Percentiles rank a stretch among this genome's conserved stretches.
These are phyloP conservation scores for Elachura formosa DNA, from an alignment of 2,113 vertebrate genomes.

Conservation along the genomic window DNA sequence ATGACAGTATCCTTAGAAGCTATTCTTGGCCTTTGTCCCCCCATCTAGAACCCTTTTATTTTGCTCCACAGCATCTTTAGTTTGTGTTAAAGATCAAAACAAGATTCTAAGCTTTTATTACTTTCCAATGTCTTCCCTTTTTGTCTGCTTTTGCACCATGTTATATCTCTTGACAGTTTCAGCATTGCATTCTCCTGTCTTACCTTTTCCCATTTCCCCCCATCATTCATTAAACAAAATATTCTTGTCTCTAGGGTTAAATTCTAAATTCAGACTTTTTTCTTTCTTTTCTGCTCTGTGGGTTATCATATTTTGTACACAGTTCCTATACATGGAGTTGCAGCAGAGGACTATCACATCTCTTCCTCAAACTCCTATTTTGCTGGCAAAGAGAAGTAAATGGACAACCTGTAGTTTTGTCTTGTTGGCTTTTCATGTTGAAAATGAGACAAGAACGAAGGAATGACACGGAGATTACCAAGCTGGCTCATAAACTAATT, in stretches of 20 bases:
- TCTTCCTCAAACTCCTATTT: not conserved
- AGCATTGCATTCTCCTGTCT: not conserved
- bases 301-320: not conserved
- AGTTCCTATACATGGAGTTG: not conserved
- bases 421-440: not conserved
- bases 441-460: not conserved
- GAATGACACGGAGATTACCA: not conserved
- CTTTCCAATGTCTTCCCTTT: slow-evolving; percentile 43
- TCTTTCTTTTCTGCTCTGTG: not conserved
- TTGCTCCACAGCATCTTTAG: slow-evolving; percentile 29
- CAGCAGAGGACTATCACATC: not conserved
- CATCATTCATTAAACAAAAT: not conserved
- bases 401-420: not conserved
- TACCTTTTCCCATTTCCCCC: not conserved
- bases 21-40: not conserved
- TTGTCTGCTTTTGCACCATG: not conserved
- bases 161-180: not conserved
- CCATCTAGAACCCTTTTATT: slow-evolving; percentile 27
- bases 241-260: not conserved
- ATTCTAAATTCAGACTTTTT: not conserved
- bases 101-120: slow-evolving; percentile 55
- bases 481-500: not conserved
- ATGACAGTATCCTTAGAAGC: slow-evolving; percentile 1
- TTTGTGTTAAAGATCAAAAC: slow-evolving; percentile 38
- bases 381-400: not conserved